phyloP scores from a whole-genome alignment of 2,797 vertebrate genomes.

The Tympanoctomys barrerae region DNA sequence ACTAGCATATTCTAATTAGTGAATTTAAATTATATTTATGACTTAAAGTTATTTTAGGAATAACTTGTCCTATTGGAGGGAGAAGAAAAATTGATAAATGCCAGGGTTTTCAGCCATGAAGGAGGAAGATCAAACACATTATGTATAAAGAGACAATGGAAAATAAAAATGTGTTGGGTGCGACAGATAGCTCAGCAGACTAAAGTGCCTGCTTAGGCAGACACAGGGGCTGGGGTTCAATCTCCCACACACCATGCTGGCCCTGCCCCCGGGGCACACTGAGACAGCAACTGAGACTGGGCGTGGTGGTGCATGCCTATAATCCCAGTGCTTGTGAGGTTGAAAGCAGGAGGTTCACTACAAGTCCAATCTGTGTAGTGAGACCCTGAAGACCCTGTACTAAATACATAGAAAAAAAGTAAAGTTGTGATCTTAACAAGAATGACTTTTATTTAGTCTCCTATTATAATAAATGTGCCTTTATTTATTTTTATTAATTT shows the following conservation, averaged over 20 bases:
- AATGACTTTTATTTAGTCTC: background rate
- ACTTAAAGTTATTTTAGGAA: background rate
- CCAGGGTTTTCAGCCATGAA: background rate
- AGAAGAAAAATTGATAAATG: background rate
- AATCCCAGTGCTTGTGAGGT: too few relatives aligned
- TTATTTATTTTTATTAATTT: conserved; percentile 49
- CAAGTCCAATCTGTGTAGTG: too few relatives aligned
- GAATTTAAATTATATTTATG: conserved; percentile 25
- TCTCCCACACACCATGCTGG: too few relatives aligned
- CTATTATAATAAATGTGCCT: background rate
- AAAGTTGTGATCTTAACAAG: background rate
- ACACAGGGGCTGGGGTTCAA: too few relatives aligned
- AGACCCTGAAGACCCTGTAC: too few relatives aligned
- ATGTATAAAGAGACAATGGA: background rate
- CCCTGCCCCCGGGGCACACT: too few relatives aligned
- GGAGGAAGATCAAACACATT: background rate
- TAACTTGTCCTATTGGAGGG: background rate
- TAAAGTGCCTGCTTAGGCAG: too few relatives aligned
- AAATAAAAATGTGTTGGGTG: background rate
- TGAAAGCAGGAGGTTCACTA: too few relatives aligned
- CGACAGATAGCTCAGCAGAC: too few relatives aligned
- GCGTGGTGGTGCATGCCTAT: too few relatives aligned
- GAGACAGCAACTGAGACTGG: too few relatives aligned
- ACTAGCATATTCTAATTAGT: background rate
- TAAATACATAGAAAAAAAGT: background rate